These are phyloP conservation scores for Dolomedes plantarius DNA, from an alignment of 2,888 invertebrate species.

Conservation along the genomic window DNA sequence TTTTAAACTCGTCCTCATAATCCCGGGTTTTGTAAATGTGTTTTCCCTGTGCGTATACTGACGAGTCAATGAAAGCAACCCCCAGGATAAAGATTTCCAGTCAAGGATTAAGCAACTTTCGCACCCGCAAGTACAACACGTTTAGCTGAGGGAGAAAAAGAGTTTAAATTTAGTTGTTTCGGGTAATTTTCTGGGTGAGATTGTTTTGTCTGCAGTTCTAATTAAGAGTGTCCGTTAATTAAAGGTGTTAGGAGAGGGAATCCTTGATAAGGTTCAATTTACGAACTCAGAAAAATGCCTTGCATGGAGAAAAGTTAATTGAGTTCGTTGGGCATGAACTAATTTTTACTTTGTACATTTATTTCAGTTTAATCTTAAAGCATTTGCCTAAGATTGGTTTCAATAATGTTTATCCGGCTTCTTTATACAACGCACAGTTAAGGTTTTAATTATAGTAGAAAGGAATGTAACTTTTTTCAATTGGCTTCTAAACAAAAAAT, in stretches of 20 bases:
- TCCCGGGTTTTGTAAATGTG: not conserved
- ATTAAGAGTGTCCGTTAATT: not conserved
- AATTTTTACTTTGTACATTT: not conserved
- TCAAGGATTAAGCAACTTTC: not conserved
- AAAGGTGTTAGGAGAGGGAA: not conserved
- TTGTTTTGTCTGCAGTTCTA: not conserved
- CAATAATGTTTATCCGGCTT: too few species aligned
- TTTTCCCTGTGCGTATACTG: constrained; percentile 9
- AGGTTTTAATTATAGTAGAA: too few species aligned
- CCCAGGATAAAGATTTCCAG: not conserved
- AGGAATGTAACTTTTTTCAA: too few species aligned
- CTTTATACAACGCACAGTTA: too few species aligned
- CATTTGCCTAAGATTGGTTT: too few species aligned
- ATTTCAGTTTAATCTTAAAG: not conserved
- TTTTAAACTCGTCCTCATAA: too few species aligned
- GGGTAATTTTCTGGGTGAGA: not conserved
- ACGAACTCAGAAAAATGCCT: not conserved
- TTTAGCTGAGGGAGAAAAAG: not conserved
- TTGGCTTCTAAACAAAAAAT: too few species aligned
- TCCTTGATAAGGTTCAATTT: not conserved
- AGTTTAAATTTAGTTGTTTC: constrained; percentile 8
- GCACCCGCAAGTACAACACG: not conserved
- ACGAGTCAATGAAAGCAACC: constrained; percentile 2
- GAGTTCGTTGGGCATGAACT: not conserved
- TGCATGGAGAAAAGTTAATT: not conserved